Evolutionary conservation across 2,113 vertebrate genomes (phyloP).

Genomic region (Scytalopus superciliaris): DNA sequence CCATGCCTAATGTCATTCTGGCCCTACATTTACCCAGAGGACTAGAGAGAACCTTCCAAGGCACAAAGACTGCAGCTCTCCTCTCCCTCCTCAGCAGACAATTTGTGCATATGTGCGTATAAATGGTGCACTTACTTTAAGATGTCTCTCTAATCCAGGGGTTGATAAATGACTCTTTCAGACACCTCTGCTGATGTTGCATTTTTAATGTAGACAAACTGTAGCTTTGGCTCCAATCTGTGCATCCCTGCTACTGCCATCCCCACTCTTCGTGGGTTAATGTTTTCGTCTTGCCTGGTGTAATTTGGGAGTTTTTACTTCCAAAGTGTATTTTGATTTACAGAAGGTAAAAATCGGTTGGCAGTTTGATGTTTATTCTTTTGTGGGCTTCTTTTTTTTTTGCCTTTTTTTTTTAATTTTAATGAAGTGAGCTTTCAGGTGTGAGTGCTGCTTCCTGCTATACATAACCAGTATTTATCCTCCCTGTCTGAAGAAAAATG

Average conservation of each 20-base stretch:
- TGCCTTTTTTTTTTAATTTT: background rate
- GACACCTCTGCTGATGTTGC: conserved; percentile 45
- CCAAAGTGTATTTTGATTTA: conserved; percentile 48
- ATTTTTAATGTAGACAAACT: conserved; percentile 52
- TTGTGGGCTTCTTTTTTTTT: background rate
- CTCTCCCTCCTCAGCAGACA: background rate
- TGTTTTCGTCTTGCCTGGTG: conserved; percentile 12
- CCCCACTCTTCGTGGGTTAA: background rate
- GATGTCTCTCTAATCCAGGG: conserved; percentile 38
- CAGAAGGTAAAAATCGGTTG: conserved; percentile 31
- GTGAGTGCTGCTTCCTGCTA: background rate
- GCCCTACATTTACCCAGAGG: conserved; percentile 8
- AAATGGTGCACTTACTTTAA: conserved; percentile 36
- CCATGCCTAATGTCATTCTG: conserved; percentile 7
- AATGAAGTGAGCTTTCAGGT: background rate
- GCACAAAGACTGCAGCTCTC: background rate
- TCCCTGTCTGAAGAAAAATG: background rate
- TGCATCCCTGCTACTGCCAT: background rate
- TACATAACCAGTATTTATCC: background rate
- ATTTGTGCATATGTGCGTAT: conserved; percentile 32
- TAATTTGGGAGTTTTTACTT: conserved; percentile 43
- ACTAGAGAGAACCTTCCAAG: background rate
- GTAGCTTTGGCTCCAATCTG: background rate
- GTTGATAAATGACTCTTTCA: conserved; percentile 46
- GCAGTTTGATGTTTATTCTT: conserved; percentile 40